These are phyloP conservation scores for Scaptomyza hsui DNA, from an alignment of 1,140 invertebrate species.

Conservation along the genomic window DNA sequence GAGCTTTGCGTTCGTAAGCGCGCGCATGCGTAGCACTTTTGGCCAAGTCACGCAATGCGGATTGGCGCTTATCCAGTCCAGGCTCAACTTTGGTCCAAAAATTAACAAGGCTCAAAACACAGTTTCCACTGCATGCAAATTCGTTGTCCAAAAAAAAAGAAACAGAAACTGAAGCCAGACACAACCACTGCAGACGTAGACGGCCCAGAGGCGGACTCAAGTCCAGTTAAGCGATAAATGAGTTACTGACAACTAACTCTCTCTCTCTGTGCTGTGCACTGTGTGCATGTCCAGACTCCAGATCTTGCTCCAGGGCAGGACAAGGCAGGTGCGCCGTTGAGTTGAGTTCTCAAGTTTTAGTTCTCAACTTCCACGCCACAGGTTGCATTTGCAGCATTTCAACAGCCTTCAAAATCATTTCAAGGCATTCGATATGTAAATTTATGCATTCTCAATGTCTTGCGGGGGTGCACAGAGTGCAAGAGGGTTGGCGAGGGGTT, in stretches of 20 bases:
- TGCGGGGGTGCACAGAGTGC: conserved; percentile 6
- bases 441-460: conserved; percentile 62
- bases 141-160: conserved; percentile 63
- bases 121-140: conserved; percentile 82
- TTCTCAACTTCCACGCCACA: conserved; percentile 21
- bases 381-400: conserved; percentile 69
- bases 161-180: conserved; percentile 29
- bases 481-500: conserved; percentile 7
- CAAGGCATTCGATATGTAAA: conserved; percentile 67
- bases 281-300: conserved; percentile 68
- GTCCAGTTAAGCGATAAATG: conserved; percentile 78
- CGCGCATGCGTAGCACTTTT: conserved; percentile 79
- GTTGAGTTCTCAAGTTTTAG: not conserved
- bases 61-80: conserved; percentile 48
- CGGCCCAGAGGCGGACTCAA: conserved; percentile 2
- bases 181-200: not conserved
- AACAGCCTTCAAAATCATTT: conserved; percentile 81
- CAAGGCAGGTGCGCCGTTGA: conserved; percentile 27
- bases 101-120: conserved; percentile 82
- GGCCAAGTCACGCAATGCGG: conserved; percentile 69
- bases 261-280: conserved; percentile 34
- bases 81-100: conserved; percentile 76
- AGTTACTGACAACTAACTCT: conserved; percentile 80
- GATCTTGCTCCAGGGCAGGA: conserved; percentile 37
- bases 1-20: conserved; percentile 74